Percentiles rank a stretch among this genome's conserved stretches.
Conservation (phyloP, 2,797 vertebrate genomes). For the Lutjanus argentimaculatus region DNA sequence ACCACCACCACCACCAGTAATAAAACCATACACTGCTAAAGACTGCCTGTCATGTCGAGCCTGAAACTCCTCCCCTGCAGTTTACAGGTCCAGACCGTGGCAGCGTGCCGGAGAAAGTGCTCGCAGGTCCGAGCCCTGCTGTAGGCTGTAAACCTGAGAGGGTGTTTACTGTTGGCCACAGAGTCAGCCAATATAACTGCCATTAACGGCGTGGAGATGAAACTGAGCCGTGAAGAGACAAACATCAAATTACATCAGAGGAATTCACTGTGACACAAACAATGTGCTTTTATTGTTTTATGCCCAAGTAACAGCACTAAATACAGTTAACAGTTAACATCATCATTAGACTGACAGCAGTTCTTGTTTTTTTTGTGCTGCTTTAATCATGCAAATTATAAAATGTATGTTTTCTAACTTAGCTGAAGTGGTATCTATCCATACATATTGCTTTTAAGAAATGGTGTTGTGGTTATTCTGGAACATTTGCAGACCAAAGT, state of each 20-base stretch:
- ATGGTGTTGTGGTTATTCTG: not conserved
- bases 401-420: not conserved
- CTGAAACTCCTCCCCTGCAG: constrained; percentile 39
- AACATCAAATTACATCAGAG: not conserved
- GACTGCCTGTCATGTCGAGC: constrained; percentile 46
- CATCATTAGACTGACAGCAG: no score
- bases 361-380: not conserved
- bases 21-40: constrained; percentile 56
- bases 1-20: constrained; percentile 26
- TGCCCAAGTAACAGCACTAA: not conserved
- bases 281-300: constrained; percentile 1
- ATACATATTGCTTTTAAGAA: not conserved
- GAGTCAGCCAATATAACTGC: constrained; percentile 30
- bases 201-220: constrained; percentile 50
- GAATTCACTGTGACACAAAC: constrained; percentile 11
- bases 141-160: constrained; percentile 65
- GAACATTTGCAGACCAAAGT: not conserved
- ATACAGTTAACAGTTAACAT: not conserved
- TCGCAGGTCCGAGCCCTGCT: constrained; percentile 50
- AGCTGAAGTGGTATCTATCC: no score
- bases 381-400: not conserved
- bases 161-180: constrained; percentile 65
- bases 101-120: constrained; percentile 55
- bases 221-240: constrained; percentile 34
- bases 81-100: constrained; percentile 57